These are phyloP conservation scores for Furcifer pardalis DNA, from an alignment of 2,797 vertebrate species.

Conservation along the genomic window DNA sequence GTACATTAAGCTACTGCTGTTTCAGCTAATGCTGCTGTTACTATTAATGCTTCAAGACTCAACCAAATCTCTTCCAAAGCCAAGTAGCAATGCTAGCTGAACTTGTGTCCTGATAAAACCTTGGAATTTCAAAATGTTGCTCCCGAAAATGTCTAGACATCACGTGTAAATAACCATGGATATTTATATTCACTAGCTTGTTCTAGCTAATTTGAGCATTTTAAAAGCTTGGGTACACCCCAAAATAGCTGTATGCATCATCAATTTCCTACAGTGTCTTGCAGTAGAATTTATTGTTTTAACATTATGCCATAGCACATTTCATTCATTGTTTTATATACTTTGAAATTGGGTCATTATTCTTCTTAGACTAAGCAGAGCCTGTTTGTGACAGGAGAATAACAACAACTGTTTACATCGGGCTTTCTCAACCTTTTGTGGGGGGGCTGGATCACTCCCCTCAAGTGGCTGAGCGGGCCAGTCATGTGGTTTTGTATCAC, in stretches of 20 bases:
- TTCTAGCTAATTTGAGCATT: constrained; percentile 39
- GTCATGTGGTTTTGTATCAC: too few species aligned
- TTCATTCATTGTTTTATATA: constrained; percentile 63
- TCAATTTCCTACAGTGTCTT: constrained; percentile 61
- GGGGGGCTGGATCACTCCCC: too few species aligned
- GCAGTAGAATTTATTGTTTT: constrained; percentile 60
- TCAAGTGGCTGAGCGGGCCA: too few species aligned
- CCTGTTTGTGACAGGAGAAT: background rate
- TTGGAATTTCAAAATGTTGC: background rate
- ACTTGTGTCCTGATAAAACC: background rate
- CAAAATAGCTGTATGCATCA: constrained; percentile 58
- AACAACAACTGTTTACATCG: too few species aligned
- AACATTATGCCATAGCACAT: constrained; percentile 44
- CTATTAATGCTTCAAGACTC: background rate
- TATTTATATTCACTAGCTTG: constrained; percentile 43
- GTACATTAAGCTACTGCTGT: background rate
- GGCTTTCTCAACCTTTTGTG: too few species aligned
- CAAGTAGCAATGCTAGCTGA: background rate
- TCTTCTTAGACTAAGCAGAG: constrained; percentile 24
- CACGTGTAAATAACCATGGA: constrained; percentile 39
- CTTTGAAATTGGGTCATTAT: constrained; percentile 59
- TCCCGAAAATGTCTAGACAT: constrained; percentile 32
- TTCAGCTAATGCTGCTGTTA: background rate
- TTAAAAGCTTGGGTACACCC: constrained; percentile 33
- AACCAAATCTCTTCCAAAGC: background rate